Base-by-base conservation (phyloP, 2,888 invertebrate genomes). In the Diplazon laetatorius region DNA sequence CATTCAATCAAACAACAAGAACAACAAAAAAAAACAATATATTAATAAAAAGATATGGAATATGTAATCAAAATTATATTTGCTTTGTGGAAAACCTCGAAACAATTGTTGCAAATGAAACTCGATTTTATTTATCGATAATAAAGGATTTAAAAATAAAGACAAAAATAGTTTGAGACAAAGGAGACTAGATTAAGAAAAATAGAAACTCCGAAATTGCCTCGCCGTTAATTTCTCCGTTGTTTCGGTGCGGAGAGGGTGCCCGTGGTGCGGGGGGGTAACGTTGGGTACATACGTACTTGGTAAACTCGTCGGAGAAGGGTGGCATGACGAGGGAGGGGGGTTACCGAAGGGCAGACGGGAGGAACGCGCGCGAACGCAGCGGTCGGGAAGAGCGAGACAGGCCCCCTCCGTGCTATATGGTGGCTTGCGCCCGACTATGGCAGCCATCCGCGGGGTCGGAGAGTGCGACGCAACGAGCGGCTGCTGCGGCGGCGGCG, bases 401-500 rank as follows among this genome's bases (percentile, higher is more conserved):
- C n/a, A n/a, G n/a, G 48, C 48, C n/a, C 12, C 22, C 16, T 20
- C 22, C 12, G 22, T 48, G 48, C 48, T 48, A 20, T 48, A 48
- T 48, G 48, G 10, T 18, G 9, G 1, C 18, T 18, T 10, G 46
- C 14, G 46, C 16, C 3, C 16, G 48, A 12, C 50, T 50, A 50
- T 12, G 22, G 50, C 6, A 22, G 3, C 48, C 20, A 48, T 48
- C 48, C 48, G 22, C 2, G 1, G n/a, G n/a, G 4, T 30, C 30
- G 6, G 2, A 30, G 30, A 30, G 30, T 30, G n/a, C n/a, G n/a
- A 30, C 30, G 30, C 6, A 71, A 70, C 59, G 62, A 37, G 57
- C 59, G 69, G 65, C 71, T 62, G 71, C 37, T 44, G 71, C 52
- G 66, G 71, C 71, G 70, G 16, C 35, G 52, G 30, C 48, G 10